A percentile compares a stretch with the other conserved stretches of the same genome.
These are phyloP conservation scores for Drosophila nigromelanica DNA, from an alignment of 1,140 invertebrate genomes.

Conservation along the genomic window DNA sequence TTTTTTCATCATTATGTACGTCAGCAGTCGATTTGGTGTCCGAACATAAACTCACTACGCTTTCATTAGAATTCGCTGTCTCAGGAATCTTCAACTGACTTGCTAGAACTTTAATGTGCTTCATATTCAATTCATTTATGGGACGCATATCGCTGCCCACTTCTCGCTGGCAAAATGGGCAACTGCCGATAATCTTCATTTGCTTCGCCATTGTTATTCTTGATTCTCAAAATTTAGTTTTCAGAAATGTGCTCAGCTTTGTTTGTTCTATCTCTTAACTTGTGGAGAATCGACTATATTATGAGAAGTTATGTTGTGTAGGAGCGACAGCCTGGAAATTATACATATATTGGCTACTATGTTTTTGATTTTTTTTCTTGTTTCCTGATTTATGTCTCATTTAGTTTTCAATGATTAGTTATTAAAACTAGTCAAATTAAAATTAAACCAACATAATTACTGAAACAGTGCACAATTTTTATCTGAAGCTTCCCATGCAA, in stretches of 20 bases:
- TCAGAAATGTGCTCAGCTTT: no score
- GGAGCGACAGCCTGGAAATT: background rate
- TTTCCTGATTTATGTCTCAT: background rate
- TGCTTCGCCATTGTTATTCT: conserved; percentile 8
- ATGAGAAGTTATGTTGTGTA: background rate
- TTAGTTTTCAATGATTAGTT: background rate
- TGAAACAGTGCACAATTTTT: no score
- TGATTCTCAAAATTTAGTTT: background rate
- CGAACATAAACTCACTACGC: background rate
- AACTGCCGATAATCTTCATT: conserved; percentile 22
- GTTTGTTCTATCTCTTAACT: background rate
- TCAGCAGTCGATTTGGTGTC: background rate
- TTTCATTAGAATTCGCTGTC: background rate
- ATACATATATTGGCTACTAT: background rate
- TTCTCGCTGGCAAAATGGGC: conserved; percentile 29
- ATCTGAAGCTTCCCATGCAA: no score
- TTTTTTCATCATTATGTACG: background rate
- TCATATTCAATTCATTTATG: conserved; percentile 12
- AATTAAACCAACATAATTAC: no score
- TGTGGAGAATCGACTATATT: background rate
- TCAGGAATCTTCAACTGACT: background rate
- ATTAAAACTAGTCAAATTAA: background rate
- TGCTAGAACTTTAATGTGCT: background rate
- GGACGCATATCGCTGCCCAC: conserved; percentile 40
- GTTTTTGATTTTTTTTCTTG: background rate